Evolutionary conservation across 1,140 invertebrate species (phyloP).

Genomic region (Metaphire vulgaris): DNA sequence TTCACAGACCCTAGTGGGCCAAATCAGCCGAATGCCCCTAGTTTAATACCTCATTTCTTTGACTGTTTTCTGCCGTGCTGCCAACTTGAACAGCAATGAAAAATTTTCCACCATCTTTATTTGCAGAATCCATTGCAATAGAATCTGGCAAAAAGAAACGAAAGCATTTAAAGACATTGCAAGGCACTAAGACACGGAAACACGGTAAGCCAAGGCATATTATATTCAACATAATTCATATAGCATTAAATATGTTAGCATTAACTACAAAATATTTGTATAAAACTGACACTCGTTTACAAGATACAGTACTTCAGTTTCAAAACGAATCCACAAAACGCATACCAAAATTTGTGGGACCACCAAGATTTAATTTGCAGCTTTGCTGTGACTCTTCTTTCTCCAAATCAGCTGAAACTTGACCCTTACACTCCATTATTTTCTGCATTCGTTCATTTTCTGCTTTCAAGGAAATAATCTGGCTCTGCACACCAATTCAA

Average conservation of each 20-base stretch:
- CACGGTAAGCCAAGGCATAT: too few species aligned
- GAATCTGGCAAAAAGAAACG: not conserved
- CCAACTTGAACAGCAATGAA: not conserved
- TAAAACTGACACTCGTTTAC: too few species aligned
- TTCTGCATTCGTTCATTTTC: constrained; percentile 90
- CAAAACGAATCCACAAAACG: too few species aligned
- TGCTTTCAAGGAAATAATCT: constrained; percentile 91
- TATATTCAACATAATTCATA: too few species aligned
- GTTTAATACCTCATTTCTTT: too few species aligned
- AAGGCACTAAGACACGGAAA: too few species aligned
- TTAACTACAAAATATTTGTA: too few species aligned
- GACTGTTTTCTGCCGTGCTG: too few species aligned
- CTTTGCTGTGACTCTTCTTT: not conserved
- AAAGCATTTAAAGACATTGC: not conserved
- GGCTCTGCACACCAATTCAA: constrained; percentile 68
- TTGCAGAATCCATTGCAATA: not conserved
- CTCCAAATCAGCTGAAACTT: not conserved
- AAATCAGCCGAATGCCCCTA: too few species aligned
- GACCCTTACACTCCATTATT: constrained; percentile 31
- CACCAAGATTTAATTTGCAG: not conserved
- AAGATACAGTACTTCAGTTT: too few species aligned
- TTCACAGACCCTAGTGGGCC: too few species aligned
- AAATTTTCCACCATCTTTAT: not conserved
- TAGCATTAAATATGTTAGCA: too few species aligned
- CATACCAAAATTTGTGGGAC: not conserved